A percentile compares a stretch with the other conserved stretches of the same genome.
Evolutionary conservation across 2,113 vertebrate genomes (phyloP).

Genomic region (Blennius ocellaris): DNA sequence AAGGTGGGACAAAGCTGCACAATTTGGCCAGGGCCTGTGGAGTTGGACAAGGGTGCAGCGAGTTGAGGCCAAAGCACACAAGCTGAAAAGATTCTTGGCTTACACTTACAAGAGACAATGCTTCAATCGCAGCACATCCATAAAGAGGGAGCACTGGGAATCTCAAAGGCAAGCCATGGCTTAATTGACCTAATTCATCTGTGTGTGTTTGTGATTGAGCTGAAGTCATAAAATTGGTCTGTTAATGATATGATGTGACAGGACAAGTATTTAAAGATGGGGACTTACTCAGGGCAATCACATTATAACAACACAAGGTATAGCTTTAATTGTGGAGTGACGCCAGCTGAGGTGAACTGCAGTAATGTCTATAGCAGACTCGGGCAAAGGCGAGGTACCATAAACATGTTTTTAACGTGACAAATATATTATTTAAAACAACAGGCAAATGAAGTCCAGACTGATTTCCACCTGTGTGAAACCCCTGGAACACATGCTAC

Average conservation of each 20-base stretch:
- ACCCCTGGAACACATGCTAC: too few relatives aligned
- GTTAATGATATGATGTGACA: constrained; percentile 46
- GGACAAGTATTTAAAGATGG: constrained; percentile 34
- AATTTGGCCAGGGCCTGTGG: constrained; percentile 54
- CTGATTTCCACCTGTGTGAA: too few relatives aligned
- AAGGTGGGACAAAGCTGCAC: constrained; percentile 58
- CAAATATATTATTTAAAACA: too few relatives aligned
- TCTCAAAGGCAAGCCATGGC: constrained; percentile 40
- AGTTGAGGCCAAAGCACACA: constrained; percentile 70
- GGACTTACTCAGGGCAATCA: constrained; percentile 19
- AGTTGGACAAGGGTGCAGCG: constrained; percentile 46
- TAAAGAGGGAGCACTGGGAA: constrained; percentile 42
- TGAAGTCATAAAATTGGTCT: constrained; percentile 41
- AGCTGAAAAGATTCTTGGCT: constrained; percentile 58
- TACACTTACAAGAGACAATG: constrained; percentile 27
- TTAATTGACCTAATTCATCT: constrained; percentile 55
- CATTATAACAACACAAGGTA: constrained; percentile 21
- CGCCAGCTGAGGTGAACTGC: not conserved
- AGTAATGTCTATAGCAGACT: too few relatives aligned
- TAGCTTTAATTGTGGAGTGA: not conserved
- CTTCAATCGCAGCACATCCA: constrained; percentile 52
- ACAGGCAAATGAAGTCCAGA: too few relatives aligned
- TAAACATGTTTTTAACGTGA: too few relatives aligned
- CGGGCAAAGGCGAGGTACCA: too few relatives aligned
- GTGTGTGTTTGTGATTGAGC: constrained; percentile 26